phyloP scores from a whole-genome alignment of 2,888 invertebrate species.

The Thelaira solivaga region DNA sequence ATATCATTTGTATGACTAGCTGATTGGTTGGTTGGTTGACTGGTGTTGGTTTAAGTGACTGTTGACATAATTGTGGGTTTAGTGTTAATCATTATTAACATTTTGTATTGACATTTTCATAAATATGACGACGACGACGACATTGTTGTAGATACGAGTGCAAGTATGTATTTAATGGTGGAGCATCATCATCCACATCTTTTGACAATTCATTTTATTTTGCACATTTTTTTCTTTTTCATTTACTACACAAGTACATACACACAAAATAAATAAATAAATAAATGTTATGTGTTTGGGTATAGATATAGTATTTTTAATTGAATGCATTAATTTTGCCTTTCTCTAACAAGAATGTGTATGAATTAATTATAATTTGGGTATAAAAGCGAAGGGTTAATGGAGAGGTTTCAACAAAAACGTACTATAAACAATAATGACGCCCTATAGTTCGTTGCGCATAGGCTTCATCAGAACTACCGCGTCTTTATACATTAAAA shows the following conservation, averaged over 20 bases:
- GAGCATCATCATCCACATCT: background rate
- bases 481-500: too few species aligned
- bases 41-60: slow-evolving; percentile 70
- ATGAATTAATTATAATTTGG: slow-evolving; percentile 40
- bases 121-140: background rate
- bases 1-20: slow-evolving; percentile 20
- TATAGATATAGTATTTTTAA: background rate
- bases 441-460: too few species aligned
- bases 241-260: too few species aligned
- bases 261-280: too few species aligned
- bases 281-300: too few species aligned
- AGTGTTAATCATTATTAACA: slow-evolving; percentile 71
- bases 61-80: slow-evolving; percentile 72
- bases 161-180: too few species aligned
- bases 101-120: slow-evolving; percentile 54
- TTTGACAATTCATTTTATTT: background rate
- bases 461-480: too few species aligned
- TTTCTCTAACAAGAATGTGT: slow-evolving; percentile 25
- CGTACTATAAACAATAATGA: too few species aligned
- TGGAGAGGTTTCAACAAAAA: too few species aligned
- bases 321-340: slow-evolving; percentile 27
- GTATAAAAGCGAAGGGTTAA: too few species aligned
- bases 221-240: background rate
- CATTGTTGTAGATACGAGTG: background rate
- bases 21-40: slow-evolving; percentile 16